These are phyloP conservation scores for Octopus sinensis DNA, from an alignment of 1,140 invertebrate species.

Conservation along the genomic window DNA sequence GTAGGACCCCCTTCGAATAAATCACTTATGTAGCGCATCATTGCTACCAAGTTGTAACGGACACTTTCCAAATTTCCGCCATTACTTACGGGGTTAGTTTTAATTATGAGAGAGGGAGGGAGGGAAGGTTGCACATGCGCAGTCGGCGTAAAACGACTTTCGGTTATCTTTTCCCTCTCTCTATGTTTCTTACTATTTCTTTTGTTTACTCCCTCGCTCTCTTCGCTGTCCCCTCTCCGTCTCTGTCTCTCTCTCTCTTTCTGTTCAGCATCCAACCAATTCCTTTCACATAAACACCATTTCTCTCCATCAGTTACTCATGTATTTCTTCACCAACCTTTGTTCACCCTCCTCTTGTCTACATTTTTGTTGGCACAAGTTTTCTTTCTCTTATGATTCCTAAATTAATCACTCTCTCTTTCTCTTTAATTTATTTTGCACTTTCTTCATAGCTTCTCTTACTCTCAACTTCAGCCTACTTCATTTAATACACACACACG, in stretches of 20 bases:
- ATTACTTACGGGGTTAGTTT: background rate
- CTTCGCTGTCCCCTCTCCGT: background rate
- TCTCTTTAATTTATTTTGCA: background rate
- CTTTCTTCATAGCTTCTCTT: background rate
- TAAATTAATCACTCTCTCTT: background rate
- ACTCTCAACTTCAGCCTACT: background rate
- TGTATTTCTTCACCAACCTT: background rate
- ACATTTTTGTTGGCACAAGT: background rate
- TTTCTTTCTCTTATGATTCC: background rate
- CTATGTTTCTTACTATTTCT: background rate
- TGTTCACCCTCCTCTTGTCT: background rate
- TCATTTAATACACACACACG: background rate
- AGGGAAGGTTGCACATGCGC: background rate
- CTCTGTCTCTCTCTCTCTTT: background rate
- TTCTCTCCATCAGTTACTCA: background rate
- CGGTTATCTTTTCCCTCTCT: background rate
- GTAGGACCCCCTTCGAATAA: background rate
- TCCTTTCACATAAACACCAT: too few species aligned
- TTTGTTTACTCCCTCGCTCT: background rate
- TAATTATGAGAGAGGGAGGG: too few species aligned
- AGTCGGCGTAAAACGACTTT: background rate
- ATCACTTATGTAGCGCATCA: background rate
- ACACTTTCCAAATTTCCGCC: slow-evolving; percentile 8
- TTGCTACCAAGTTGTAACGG: background rate
- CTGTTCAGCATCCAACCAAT: background rate